Percentiles rank a stretch among this genome's conserved stretches.
These are phyloP conservation scores for Jacana jacana DNA, from an alignment of 2,113 vertebrate species.

Conservation along the genomic window DNA sequence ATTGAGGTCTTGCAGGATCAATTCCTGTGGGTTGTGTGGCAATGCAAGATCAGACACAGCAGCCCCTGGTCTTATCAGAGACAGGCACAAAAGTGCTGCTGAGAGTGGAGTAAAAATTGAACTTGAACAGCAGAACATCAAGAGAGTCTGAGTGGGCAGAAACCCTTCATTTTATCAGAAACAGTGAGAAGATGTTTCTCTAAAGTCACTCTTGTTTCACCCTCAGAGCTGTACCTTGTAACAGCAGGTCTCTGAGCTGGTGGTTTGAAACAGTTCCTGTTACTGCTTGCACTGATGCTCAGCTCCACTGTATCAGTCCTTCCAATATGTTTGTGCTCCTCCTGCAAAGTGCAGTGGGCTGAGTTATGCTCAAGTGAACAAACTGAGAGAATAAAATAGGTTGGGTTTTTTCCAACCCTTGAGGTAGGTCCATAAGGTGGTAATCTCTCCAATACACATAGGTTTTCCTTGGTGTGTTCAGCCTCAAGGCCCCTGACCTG, in stretches of 20 bases:
- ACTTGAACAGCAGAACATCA: neutral
- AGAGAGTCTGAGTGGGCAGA: neutral
- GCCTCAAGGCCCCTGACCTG: neutral
- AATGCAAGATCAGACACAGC: neutral
- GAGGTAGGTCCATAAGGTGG: neutral
- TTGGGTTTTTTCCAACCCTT: accelerated
- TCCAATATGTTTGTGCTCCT: neutral
- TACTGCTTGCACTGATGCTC: neutral
- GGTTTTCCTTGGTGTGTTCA: neutral
- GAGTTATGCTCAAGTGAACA: neutral
- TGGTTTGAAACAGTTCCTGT: neutral
- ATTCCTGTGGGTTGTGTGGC: neutral
- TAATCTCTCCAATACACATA: neutral
- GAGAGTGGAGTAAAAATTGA: neutral
- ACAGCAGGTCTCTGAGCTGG: neutral
- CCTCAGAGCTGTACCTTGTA: neutral
- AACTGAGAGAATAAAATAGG: neutral
- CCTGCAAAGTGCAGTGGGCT: neutral
- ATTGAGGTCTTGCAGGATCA: neutral
- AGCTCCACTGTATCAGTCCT: neutral
- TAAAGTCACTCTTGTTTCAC: neutral
- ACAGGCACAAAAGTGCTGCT: neutral
- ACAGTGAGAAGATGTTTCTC: neutral
- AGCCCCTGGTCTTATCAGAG: neutral
- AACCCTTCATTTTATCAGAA: neutral